Percentiles rank a stretch among this genome's conserved stretches.
These are phyloP conservation scores for Aldabrachelys gigantea DNA, from an alignment of 2,113 vertebrate genomes.

Conservation along the genomic window DNA sequence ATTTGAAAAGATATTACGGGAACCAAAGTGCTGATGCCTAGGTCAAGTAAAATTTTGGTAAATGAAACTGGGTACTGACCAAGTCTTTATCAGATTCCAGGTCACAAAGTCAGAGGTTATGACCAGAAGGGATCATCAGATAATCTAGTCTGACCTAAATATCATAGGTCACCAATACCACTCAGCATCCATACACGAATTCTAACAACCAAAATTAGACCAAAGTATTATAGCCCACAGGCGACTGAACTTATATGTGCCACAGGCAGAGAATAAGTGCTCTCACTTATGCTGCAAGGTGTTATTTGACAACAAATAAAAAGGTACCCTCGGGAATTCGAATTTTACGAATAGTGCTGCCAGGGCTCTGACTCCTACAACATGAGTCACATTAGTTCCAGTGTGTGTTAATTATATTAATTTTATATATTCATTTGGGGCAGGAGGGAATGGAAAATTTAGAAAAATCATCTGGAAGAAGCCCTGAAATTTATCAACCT, in stretches of 20 bases:
- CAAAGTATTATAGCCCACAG: neutral
- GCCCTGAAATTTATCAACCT: neutral
- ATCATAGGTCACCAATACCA: neutral
- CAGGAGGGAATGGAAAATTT: neutral
- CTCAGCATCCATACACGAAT: neutral
- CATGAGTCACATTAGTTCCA: neutral
- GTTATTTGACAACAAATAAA: neutral
- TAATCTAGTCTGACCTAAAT: neutral
- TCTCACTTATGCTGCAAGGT: neutral
- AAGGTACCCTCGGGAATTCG: neutral
- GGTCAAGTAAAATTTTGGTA: neutral
- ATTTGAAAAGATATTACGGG: neutral
- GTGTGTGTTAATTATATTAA: constrained; percentile 9
- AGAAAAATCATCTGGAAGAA: neutral
- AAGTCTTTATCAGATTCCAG: neutral
- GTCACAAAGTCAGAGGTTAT: neutral
- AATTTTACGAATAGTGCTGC: neutral
- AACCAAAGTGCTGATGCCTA: neutral
- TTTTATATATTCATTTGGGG: neutral
- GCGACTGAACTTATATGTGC: neutral
- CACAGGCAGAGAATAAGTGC: neutral
- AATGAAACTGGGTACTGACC: neutral
- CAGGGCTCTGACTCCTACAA: neutral
- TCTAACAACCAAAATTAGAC: neutral
- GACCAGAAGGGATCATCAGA: neutral